These are phyloP conservation scores for Sebastes minor DNA, from an alignment of 2,797 vertebrate species.

Conservation along the genomic window DNA sequence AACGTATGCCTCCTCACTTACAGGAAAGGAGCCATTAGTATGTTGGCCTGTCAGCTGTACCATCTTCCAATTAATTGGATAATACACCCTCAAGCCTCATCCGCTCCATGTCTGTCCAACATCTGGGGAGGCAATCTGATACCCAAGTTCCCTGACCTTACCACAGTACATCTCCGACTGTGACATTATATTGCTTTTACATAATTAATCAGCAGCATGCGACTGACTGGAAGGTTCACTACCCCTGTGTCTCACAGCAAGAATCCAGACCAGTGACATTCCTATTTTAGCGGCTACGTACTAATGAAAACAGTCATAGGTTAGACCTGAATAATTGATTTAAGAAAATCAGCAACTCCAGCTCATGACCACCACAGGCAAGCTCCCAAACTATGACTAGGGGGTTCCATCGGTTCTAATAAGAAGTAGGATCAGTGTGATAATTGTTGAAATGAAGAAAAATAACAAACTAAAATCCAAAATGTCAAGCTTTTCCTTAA, in stretches of 20 bases:
- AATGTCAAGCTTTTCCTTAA: conserved; percentile 1
- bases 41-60: neutral
- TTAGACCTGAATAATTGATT: conserved; percentile 15
- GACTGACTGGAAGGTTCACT: conserved; percentile 8
- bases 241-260: conserved; percentile 3
- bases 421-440: neutral
- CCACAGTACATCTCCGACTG: conserved; percentile 30
- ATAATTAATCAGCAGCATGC: conserved; percentile 50
- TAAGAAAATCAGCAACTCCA: neutral
- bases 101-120: conserved; percentile 5
- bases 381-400: neutral
- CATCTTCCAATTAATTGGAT: conserved; percentile 23
- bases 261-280: conserved; percentile 13
- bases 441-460: neutral
- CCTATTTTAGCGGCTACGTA: conserved; percentile 3
- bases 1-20: neutral
- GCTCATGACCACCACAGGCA: neutral
- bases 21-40: neutral
- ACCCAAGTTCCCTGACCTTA: conserved; percentile 36
- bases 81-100: neutral
- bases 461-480: neutral
- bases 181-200: conserved; percentile 54
- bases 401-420: too few relatives aligned
- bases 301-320: conserved; percentile 5
- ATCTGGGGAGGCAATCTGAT: conserved; percentile 44